Percentiles rank a stretch among this genome's conserved stretches.
These are phyloP conservation scores for Siniperca obscura DNA, from an alignment of 2,797 vertebrate species.

Conservation along the genomic window DNA sequence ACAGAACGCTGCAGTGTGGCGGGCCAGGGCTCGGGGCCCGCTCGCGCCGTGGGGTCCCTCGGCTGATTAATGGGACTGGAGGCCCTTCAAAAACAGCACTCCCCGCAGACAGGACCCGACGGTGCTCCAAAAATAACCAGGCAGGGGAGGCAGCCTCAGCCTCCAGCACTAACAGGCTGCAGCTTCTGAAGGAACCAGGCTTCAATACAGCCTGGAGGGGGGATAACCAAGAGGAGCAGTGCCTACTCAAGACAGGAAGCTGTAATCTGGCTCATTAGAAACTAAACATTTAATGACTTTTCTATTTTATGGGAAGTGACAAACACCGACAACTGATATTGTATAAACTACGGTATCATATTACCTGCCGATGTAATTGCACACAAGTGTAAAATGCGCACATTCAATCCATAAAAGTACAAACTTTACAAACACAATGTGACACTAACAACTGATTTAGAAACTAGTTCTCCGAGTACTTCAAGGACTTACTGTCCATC, in stretches of 20 bases:
- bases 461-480: neutral
- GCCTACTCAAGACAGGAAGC: constrained; percentile 68
- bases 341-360: constrained; percentile 5
- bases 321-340: constrained; percentile 58
- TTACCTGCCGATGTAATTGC: constrained; percentile 31
- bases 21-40: constrained; percentile 87
- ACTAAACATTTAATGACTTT: constrained; percentile 52
- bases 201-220: constrained; percentile 56
- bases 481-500: neutral
- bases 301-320: constrained; percentile 61
- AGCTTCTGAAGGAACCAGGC: constrained; percentile 75
- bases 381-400: constrained; percentile 8
- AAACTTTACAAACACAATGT: neutral
- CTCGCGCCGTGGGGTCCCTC: constrained; percentile 86
- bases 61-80: constrained; percentile 97
- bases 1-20: constrained; percentile 90
- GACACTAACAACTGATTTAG: constrained; percentile 1
- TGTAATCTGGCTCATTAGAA: constrained; percentile 69
- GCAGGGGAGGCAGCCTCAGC: constrained; percentile 69
- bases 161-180: constrained; percentile 74
- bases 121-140: constrained; percentile 89
- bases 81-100: constrained; percentile 90
- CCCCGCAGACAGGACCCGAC: constrained; percentile 83
- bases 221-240: constrained; percentile 44
- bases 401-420: neutral